Conservation (phyloP, 2,797 vertebrate species). For the Gymnothorax javanicus region DNA sequence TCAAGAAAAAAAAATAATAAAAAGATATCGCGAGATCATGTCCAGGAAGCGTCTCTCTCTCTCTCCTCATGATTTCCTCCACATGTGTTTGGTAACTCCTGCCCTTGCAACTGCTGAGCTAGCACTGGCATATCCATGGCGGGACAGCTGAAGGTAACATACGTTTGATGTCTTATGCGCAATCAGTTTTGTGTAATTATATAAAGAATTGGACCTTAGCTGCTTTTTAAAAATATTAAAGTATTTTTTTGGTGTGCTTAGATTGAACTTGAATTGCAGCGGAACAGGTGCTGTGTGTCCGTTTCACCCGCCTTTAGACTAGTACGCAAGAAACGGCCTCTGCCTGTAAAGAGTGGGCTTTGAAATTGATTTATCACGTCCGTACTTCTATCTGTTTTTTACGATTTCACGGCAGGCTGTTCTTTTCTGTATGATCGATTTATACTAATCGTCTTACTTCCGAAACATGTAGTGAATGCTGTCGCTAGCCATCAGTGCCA, state of each 20-base stretch:
- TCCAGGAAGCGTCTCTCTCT: neutral
- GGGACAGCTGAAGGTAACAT: constrained; percentile 11
- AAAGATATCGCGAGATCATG: neutral
- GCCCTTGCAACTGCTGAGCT: neutral
- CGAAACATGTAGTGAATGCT: too few species aligned
- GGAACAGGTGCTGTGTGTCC: neutral
- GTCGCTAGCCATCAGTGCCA: too few species aligned
- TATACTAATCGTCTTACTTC: too few species aligned
- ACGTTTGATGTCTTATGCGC: neutral
- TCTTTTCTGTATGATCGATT: too few species aligned
- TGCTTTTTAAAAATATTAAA: neutral
- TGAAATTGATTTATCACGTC: too few species aligned
- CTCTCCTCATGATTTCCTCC: neutral
- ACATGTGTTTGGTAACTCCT: neutral
- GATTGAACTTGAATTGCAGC: neutral
- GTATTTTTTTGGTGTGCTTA: neutral
- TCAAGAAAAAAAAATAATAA: neutral
- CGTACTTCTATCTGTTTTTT: too few species aligned
- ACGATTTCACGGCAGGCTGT: too few species aligned
- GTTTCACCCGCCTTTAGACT: neutral
- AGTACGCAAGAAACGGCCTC: too few species aligned
- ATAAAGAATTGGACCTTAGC: neutral
- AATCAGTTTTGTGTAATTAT: neutral
- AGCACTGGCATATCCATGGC: neutral
- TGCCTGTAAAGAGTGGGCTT: too few species aligned